Percentiles rank a stretch among this genome's conserved stretches.
Conservation (phyloP, 2,797 vertebrate species). For the Chelmon rostratus region DNA sequence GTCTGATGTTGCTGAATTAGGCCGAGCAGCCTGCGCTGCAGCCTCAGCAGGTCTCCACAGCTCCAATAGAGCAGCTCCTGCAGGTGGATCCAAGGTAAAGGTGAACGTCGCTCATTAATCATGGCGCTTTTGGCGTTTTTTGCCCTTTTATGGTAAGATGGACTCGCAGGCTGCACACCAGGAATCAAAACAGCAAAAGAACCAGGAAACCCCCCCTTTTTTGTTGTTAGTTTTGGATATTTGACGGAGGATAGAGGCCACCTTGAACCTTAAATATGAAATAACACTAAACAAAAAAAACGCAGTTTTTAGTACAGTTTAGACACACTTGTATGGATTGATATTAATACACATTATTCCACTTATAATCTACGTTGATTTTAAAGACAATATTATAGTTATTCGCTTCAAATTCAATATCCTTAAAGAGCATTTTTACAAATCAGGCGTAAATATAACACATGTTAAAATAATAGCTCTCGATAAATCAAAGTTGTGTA, state of each 20-base stretch:
- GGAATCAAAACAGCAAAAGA: constrained; percentile 67
- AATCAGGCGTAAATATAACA: background rate
- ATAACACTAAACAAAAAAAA: background rate
- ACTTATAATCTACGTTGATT: background rate
- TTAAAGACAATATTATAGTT: background rate
- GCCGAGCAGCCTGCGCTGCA: constrained; percentile 34
- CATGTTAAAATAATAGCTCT: background rate
- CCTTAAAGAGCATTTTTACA: background rate
- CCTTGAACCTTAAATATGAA: background rate
- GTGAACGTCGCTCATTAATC: constrained; percentile 78
- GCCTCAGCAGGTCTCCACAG: constrained; percentile 53
- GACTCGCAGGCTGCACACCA: constrained; percentile 70
- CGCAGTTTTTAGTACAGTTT: background rate
- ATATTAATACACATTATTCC: background rate
- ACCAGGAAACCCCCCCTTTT: constrained; percentile 1
- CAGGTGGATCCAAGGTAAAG: constrained; percentile 81
- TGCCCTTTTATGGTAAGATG: constrained; percentile 68
- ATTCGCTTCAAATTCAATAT: background rate
- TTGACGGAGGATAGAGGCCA: background rate
- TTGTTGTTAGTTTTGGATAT: constrained; percentile 2
- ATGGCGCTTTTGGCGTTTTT: constrained; percentile 52
- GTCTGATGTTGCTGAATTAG: constrained; percentile 28
- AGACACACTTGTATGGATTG: background rate
- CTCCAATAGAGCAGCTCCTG: constrained; percentile 49
- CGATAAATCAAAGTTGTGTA: background rate